Conservation (phyloP, 2,888 invertebrate genomes). For the Chloroclysta siterata region DNA sequence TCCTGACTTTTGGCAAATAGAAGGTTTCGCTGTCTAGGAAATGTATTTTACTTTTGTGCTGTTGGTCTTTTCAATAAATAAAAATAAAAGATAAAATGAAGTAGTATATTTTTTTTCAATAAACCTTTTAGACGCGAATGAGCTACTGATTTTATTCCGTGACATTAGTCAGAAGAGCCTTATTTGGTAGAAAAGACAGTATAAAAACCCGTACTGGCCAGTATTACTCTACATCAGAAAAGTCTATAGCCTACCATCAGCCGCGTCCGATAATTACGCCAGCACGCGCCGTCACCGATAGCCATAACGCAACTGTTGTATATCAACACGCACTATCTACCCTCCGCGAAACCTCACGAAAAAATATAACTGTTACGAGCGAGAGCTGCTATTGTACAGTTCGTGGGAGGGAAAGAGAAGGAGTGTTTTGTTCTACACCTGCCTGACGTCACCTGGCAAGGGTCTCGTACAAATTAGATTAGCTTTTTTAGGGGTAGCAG, state of each 20-base stretch:
- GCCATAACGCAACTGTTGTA: conserved; percentile 65
- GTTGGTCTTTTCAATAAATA: too few species aligned
- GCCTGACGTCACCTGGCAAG: conserved; percentile 75
- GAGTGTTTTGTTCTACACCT: conserved; percentile 72
- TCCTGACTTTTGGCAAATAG: too few species aligned
- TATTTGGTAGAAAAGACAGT: too few species aligned
- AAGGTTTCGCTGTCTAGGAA: too few species aligned
- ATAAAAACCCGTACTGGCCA: neutral
- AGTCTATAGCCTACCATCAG: neutral
- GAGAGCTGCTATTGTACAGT: conserved; percentile 45
- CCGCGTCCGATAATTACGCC: neutral
- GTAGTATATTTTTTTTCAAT: too few species aligned
- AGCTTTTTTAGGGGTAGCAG: conserved; percentile 72
- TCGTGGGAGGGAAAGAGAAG: conserved; percentile 62
- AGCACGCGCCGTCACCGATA: neutral
- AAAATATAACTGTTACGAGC: conserved; percentile 64
- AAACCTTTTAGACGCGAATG: too few species aligned
- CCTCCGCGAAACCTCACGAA: conserved; percentile 62
- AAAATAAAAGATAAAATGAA: too few species aligned
- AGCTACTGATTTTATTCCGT: too few species aligned
- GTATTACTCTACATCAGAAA: neutral
- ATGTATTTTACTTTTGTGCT: too few species aligned
- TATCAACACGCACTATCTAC: conserved; percentile 45
- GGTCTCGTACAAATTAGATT: conserved; percentile 78
- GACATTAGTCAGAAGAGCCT: neutral